Evolutionary conservation across 2,797 vertebrate species (phyloP).

Genomic region (Coreius guichenoti): DNA sequence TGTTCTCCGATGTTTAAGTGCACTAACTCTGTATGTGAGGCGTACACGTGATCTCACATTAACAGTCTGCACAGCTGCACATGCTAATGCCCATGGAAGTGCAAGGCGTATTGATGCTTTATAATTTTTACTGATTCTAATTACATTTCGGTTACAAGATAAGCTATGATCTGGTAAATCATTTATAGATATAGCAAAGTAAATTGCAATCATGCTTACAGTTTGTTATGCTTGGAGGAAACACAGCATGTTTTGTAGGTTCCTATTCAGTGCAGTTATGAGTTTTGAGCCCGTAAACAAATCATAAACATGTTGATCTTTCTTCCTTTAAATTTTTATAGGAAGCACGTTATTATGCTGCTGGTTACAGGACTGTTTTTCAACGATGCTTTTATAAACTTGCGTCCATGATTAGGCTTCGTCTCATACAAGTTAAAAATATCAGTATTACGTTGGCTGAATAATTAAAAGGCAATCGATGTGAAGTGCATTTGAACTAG

Average conservation of each 20-base stretch:
- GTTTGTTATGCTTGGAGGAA: constrained; percentile 12
- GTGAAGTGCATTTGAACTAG: constrained; percentile 25
- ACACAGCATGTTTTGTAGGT: neutral
- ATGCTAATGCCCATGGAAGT: constrained; percentile 63
- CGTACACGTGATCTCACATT: constrained; percentile 6
- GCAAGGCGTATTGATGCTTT: constrained; percentile 69
- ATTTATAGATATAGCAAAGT: constrained; percentile 36
- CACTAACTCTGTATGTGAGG: neutral
- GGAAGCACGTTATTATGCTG: neutral
- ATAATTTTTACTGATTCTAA: constrained; percentile 74
- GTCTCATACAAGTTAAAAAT: neutral
- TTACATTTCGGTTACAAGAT: constrained; percentile 62
- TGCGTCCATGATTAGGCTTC: neutral
- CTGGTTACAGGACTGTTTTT: neutral
- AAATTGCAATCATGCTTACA: constrained; percentile 15
- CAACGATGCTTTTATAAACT: neutral
- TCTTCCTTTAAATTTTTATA: neutral
- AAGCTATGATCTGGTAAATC: constrained; percentile 22
- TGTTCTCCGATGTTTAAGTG: constrained; percentile 8
- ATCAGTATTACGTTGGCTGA: neutral
- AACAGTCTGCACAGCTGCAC: constrained; percentile 60
- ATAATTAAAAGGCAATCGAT: constrained; percentile 31
- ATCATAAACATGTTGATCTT: neutral
- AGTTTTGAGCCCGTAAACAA: constrained; percentile 8
- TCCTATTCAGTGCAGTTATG: neutral